phyloP scores from a whole-genome alignment of 2,888 invertebrate species.

The Invenusta paracnida region DNA sequence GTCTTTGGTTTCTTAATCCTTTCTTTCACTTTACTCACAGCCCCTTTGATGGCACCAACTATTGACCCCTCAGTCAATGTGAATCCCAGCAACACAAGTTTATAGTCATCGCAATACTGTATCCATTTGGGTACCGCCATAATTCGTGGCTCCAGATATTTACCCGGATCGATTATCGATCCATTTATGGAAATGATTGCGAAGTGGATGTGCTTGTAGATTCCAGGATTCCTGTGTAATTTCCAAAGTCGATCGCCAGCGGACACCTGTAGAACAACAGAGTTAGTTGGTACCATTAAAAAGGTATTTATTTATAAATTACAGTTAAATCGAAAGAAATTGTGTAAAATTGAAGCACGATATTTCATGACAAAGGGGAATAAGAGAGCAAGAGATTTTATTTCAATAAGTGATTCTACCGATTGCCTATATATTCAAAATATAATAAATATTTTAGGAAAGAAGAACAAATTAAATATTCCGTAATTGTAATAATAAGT shows the following conservation, averaged over 20 bases:
- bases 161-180: constrained; percentile 47
- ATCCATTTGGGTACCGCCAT: constrained; percentile 48
- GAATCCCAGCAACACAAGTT: constrained; percentile 47
- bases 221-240: constrained; percentile 44
- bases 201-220: constrained; percentile 50
- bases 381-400: no score
- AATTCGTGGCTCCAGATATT: constrained; percentile 47
- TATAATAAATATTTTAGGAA: no score
- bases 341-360: no score
- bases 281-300: no score
- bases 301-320: no score
- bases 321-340: no score
- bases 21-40: background rate
- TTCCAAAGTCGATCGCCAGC: constrained; percentile 49
- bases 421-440: no score
- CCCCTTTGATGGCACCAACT: constrained; percentile 45
- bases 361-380: no score
- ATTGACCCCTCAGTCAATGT: constrained; percentile 47
- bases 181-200: constrained; percentile 46
- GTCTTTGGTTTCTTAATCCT: background rate
- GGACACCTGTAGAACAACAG: no score
- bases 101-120: constrained; percentile 50
- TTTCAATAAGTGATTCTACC: no score
- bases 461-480: no score
- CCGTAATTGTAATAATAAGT: no score